Percentiles rank a stretch among this genome's conserved stretches.
phyloP scores from a whole-genome alignment of 2,888 invertebrate species.

The Spilarctia lutea region DNA sequence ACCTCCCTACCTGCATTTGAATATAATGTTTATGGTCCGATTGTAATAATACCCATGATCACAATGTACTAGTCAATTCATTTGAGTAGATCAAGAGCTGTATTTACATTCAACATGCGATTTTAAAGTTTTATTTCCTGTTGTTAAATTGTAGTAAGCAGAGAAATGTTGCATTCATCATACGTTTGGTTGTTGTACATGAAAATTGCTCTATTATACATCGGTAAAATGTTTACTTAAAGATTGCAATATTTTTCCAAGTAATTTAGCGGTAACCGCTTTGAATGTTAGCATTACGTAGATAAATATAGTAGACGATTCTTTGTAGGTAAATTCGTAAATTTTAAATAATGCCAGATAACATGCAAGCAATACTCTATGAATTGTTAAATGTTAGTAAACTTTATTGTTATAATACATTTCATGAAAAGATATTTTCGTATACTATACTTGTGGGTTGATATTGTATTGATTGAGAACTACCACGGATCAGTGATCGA shows the following conservation, averaged over 20 bases:
- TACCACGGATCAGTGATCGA: conserved; percentile 14
- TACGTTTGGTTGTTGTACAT: conserved; percentile 52
- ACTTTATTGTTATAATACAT: conserved; percentile 34
- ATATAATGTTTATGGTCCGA: conserved; percentile 27
- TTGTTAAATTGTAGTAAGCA: conserved; percentile 58
- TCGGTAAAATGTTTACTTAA: conserved; percentile 56
- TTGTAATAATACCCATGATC: conserved; percentile 41
- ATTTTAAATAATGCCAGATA: conserved; percentile 57
- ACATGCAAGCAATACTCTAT: conserved; percentile 51
- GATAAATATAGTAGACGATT: conserved; percentile 61
- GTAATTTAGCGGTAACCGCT: conserved; percentile 71
- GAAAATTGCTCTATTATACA: conserved; percentile 55
- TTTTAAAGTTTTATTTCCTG: conserved; percentile 53
- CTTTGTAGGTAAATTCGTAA: conserved; percentile 64
- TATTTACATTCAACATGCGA: conserved; percentile 51
- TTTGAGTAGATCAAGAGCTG: conserved; percentile 54
- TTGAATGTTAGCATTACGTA: conserved; percentile 74
- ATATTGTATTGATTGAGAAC: conserved; percentile 27
- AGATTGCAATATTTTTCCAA: conserved; percentile 78
- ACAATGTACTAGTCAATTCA: conserved; percentile 66
- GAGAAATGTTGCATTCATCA: conserved; percentile 45
- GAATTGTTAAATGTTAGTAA: conserved; percentile 46
- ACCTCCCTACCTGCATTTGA: conserved; percentile 44
- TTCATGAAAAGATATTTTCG: conserved; percentile 34
- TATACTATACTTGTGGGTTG: conserved; percentile 32